A percentile compares a stretch with the other conserved stretches of the same genome.
phyloP scores from a whole-genome alignment of 2,888 invertebrate species.

The Abrostola tripartita region DNA sequence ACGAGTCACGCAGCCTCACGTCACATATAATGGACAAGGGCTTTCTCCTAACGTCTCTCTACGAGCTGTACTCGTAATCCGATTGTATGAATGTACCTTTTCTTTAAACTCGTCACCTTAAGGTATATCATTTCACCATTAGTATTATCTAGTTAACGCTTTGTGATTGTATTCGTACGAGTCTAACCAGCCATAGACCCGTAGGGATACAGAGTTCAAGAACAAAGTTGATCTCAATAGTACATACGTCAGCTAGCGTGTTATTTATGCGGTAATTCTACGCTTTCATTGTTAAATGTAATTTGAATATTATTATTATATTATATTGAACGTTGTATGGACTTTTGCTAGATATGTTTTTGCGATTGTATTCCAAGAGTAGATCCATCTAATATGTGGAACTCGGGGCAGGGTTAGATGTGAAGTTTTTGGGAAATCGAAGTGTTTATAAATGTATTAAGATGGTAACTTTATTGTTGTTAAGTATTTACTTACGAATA shows the following conservation, averaged over 20 bases:
- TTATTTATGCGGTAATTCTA: slow-evolving; percentile 72
- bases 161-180: slow-evolving; percentile 74
- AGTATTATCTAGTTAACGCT: slow-evolving; percentile 62
- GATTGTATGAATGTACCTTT: slow-evolving; percentile 45
- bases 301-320: slow-evolving; percentile 74
- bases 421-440: slow-evolving; percentile 62
- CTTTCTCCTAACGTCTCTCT: slow-evolving; percentile 34
- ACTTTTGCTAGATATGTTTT: slow-evolving; percentile 77
- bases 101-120: slow-evolving; percentile 54
- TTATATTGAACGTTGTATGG: slow-evolving; percentile 75
- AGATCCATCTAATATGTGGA: slow-evolving; percentile 62
- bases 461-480: slow-evolving; percentile 81
- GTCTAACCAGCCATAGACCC: slow-evolving; percentile 86
- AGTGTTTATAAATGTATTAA: slow-evolving; percentile 73
- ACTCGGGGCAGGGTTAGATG: slow-evolving; percentile 70
- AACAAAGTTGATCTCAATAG: slow-evolving; percentile 65
- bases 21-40: slow-evolving; percentile 44
- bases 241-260: slow-evolving; percentile 63
- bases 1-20: slow-evolving; percentile 36
- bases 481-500: slow-evolving; percentile 79
- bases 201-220: slow-evolving; percentile 69
- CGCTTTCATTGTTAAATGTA: slow-evolving; percentile 85
- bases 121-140: slow-evolving; percentile 58
- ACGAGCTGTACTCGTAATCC: slow-evolving; percentile 45
- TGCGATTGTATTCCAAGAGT: slow-evolving; percentile 70